phyloP scores from a whole-genome alignment of 2,888 invertebrate genomes.

The Agonum fuliginosum region DNA sequence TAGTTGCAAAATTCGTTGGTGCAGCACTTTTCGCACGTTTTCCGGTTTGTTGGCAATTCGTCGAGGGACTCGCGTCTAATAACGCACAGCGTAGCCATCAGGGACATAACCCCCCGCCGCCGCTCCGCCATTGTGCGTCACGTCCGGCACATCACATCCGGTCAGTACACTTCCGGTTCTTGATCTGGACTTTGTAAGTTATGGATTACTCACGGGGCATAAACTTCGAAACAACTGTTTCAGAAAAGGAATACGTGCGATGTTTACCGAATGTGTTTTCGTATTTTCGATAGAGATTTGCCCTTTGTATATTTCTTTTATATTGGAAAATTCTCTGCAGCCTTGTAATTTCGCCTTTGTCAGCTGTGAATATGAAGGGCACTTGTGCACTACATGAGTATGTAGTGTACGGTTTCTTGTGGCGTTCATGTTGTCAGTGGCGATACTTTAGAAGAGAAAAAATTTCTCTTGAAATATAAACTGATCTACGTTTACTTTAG shows the following conservation, averaged over 20 bases:
- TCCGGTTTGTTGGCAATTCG: constrained; percentile 44
- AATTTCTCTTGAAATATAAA: no score
- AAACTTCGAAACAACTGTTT: constrained; percentile 56
- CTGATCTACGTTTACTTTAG: no score
- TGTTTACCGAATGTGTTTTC: constrained; percentile 49
- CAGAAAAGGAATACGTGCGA: constrained; percentile 54
- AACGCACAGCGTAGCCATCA: background rate
- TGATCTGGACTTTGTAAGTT: constrained; percentile 56
- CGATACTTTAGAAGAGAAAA: background rate
- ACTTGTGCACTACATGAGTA: constrained; percentile 20
- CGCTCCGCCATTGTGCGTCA: constrained; percentile 16
- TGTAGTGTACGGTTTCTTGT: background rate
- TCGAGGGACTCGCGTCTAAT: constrained; percentile 20
- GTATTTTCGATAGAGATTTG: constrained; percentile 49
- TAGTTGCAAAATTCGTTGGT: constrained; percentile 38
- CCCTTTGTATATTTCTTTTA: constrained; percentile 47
- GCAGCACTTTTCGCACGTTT: constrained; percentile 20
- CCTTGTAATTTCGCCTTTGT: constrained; percentile 56
- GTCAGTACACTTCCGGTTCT: constrained; percentile 56
- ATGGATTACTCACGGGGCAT: constrained; percentile 57
- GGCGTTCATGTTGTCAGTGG: background rate
- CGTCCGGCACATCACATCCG: constrained; percentile 58
- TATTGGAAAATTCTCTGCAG: constrained; percentile 19
- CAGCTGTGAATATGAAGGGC: constrained; percentile 56
- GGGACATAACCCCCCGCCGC: background rate